Percentiles rank a stretch among this genome's conserved stretches.
Evolutionary conservation across 1,140 invertebrate species (phyloP).

Genomic region (Neuroterus valhalla): DNA sequence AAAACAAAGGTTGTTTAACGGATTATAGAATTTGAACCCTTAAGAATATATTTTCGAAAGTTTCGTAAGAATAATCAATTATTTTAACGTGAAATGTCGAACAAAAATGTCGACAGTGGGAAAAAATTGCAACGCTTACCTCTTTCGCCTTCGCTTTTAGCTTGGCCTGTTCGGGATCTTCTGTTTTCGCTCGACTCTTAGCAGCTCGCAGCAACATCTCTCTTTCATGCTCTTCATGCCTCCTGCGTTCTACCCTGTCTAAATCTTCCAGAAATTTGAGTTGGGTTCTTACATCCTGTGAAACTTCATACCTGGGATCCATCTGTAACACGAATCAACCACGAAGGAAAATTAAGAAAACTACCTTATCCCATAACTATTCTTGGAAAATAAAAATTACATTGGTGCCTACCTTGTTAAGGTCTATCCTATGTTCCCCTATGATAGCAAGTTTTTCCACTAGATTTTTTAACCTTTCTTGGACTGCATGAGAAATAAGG

Average conservation of each 20-base stretch:
- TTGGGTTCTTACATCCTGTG: constrained; percentile 94
- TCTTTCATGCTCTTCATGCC: constrained; percentile 95
- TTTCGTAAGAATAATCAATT: too few species aligned
- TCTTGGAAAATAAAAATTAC: constrained; percentile 15
- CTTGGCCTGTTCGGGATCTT: constrained; percentile 98
- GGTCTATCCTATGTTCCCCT: constrained; percentile 95
- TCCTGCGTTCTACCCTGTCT: constrained; percentile 93
- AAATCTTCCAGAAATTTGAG: constrained; percentile 97
- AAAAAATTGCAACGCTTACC: constrained; percentile 75
- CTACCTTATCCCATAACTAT: constrained; percentile 11
- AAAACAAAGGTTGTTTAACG: too few species aligned
- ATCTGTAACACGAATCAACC: constrained; percentile 76
- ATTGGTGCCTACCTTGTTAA: constrained; percentile 82
- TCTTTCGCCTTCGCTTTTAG: constrained; percentile 96
- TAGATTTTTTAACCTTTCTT: constrained; percentile 93
- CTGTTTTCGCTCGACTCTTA: constrained; percentile 96
- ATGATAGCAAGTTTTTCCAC: constrained; percentile 95
- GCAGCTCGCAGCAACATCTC: constrained; percentile 94
- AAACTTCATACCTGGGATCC: constrained; percentile 91
- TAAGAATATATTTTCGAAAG: too few species aligned
- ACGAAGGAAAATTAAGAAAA: constrained; percentile 1
- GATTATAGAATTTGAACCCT: too few species aligned
- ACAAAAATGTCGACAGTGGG: too few species aligned
- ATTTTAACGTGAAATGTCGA: too few species aligned
- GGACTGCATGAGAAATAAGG: constrained; percentile 95